Percentiles rank a stretch among this genome's conserved stretches.
phyloP scores from a whole-genome alignment of 1,140 invertebrate species.

The Drosophila pseudoananassae region DNA sequence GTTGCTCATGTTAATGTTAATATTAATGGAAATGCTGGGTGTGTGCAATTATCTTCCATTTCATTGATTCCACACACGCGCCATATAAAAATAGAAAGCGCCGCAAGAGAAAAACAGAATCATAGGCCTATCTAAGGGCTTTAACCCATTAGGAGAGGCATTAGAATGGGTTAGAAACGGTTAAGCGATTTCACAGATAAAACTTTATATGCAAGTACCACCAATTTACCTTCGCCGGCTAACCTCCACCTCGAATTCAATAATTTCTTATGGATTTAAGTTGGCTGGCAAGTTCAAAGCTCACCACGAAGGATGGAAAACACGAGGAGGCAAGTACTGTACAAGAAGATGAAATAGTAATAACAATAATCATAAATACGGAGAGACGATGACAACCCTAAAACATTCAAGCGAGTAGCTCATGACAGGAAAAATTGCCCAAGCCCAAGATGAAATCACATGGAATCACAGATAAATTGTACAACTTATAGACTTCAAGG shows the following conservation, averaged over 20 bases:
- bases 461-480: conserved; percentile 67
- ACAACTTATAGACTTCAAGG: conserved; percentile 32
- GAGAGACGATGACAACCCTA: conserved; percentile 65
- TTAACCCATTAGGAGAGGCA: conserved; percentile 45
- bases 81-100: conserved; percentile 71
- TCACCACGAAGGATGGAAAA: conserved; percentile 39
- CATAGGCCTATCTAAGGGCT: conserved; percentile 41
- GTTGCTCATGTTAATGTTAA: conserved; percentile 71
- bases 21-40: conserved; percentile 76
- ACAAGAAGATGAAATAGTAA: conserved; percentile 51
- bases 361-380: conserved; percentile 73
- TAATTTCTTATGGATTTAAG: conserved; percentile 45
- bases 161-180: conserved; percentile 8
- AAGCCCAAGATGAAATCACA: conserved; percentile 55
- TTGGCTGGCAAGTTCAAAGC: conserved; percentile 58
- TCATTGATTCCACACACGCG: conserved; percentile 74
- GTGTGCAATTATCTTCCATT: conserved; percentile 76
- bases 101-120: conserved; percentile 35
- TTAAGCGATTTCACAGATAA: background rate
- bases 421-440: conserved; percentile 52
- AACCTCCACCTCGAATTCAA: conserved; percentile 41
- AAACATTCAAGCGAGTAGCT: conserved; percentile 43
- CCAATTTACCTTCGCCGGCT: conserved; percentile 44
- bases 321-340: too few species aligned
- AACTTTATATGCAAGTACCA: conserved; percentile 5